A percentile compares a stretch with the other conserved stretches of the same genome.
These are phyloP conservation scores for Plodia interpunctella DNA, from an alignment of 1,140 invertebrate genomes.

Conservation along the genomic window DNA sequence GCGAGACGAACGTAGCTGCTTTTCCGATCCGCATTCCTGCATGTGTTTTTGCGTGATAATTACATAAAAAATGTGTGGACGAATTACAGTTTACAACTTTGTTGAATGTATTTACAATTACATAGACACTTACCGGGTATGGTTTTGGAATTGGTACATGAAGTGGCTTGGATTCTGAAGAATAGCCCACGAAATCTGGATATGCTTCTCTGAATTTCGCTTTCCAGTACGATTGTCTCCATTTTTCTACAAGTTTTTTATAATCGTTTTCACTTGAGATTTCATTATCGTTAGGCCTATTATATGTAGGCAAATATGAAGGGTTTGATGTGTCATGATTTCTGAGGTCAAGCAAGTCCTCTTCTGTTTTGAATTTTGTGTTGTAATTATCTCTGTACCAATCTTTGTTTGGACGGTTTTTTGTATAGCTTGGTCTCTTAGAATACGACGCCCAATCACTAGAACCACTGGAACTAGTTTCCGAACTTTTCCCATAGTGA, in stretches of 20 bases:
- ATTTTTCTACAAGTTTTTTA: constrained; percentile 59
- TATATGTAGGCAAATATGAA: constrained; percentile 46
- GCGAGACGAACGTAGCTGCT: constrained; percentile 50
- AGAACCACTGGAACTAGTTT: constrained; percentile 24
- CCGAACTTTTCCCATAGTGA: constrained; percentile 35
- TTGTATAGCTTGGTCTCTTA: constrained; percentile 13
- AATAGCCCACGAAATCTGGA: constrained; percentile 52
- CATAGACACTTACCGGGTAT: constrained; percentile 55
- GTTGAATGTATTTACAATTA: background rate
- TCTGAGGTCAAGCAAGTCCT: constrained; percentile 62
- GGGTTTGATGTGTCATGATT: constrained; percentile 59
- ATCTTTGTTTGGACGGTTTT: constrained; percentile 28
- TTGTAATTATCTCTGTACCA: constrained; percentile 46
- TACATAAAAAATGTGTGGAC: constrained; percentile 31
- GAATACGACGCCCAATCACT: constrained; percentile 31
- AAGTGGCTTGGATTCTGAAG: constrained; percentile 50
- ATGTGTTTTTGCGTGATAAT: constrained; percentile 51
- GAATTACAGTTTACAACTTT: background rate
- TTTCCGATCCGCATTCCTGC: constrained; percentile 70
- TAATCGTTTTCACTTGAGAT: constrained; percentile 44
- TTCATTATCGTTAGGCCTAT: constrained; percentile 39
- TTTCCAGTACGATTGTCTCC: constrained; percentile 59
- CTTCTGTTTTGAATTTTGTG: constrained; percentile 58
- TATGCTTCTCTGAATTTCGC: constrained; percentile 53
- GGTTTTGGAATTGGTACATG: constrained; percentile 59